A percentile compares a stretch with the other conserved stretches of the same genome.
Conservation (phyloP, 2,113 vertebrate species). For the Canis aureus region DNA sequence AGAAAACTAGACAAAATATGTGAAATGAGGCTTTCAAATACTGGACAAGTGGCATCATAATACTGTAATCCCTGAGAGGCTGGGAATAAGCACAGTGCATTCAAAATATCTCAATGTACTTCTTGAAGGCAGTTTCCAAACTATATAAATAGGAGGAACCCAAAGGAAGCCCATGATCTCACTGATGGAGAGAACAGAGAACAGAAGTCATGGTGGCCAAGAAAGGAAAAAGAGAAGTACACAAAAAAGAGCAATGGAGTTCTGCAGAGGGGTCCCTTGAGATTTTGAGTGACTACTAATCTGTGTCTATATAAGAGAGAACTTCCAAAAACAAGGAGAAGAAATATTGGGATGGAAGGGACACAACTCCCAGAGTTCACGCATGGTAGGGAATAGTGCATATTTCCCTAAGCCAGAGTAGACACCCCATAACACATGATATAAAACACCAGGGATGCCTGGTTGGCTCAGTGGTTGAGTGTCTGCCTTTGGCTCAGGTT, state of each 20-base stretch:
- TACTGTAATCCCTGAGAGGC: fast-evolving
- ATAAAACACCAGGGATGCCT: neutral
- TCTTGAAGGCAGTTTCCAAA: neutral
- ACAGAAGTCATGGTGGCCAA: neutral
- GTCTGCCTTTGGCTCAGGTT: too few relatives aligned
- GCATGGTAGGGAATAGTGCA: fast-evolving
- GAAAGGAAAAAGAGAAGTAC: neutral
- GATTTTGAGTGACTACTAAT: neutral
- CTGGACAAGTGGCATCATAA: neutral
- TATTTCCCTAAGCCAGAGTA: neutral
- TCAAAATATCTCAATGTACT: neutral
- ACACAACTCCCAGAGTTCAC: too few relatives aligned
- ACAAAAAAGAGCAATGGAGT: too few relatives aligned
- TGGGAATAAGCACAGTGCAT: neutral
- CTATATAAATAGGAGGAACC: neutral
- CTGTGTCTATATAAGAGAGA: neutral
- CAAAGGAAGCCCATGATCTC: neutral
- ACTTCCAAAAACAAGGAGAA: neutral
- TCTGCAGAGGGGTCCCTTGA: neutral
- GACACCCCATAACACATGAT: neutral
- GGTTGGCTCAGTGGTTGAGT: too few relatives aligned
- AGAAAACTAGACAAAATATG: neutral
- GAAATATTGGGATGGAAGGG: neutral
- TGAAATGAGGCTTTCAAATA: neutral
- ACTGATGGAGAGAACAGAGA: neutral